These are phyloP conservation scores for Propithecus deckenii DNA, from an alignment of 2,797 vertebrate genomes.

Conservation along the genomic window DNA sequence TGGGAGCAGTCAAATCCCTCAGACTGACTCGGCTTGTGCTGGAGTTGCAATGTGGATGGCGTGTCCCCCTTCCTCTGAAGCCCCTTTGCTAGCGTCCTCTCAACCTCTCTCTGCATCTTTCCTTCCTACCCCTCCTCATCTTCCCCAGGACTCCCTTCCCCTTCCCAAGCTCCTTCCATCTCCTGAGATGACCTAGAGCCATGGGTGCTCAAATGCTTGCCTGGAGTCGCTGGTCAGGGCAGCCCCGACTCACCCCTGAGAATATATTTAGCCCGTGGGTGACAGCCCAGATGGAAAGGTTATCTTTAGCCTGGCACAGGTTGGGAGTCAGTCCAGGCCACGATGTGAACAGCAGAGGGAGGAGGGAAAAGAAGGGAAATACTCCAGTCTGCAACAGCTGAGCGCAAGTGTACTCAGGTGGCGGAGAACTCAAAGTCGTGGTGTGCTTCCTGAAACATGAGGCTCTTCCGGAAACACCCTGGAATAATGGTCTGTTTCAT, in stretches of 20 bases:
- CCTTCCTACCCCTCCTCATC: background rate
- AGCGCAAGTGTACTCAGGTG: conserved; percentile 5
- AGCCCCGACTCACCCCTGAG: conserved; percentile 59
- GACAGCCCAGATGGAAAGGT: conserved; percentile 41
- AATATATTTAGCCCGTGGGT: conserved; percentile 62
- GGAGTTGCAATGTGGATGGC: background rate
- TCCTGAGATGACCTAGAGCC: background rate
- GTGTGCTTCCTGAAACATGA: conserved; percentile 65
- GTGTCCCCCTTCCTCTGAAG: background rate
- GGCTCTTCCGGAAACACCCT: conserved; percentile 63
- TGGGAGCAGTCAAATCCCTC: background rate
- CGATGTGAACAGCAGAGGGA: background rate
- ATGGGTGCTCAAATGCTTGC: background rate
- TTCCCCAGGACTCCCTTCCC: too few species aligned
- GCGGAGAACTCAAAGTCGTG: background rate
- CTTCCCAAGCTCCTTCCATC: background rate
- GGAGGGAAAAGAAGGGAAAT: background rate
- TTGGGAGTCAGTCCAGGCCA: conserved; percentile 42
- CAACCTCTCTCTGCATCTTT: background rate
- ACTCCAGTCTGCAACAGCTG: background rate
- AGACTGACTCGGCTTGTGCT: background rate
- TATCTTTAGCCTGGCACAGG: conserved; percentile 72
- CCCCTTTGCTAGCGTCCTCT: background rate
- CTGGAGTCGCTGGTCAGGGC: background rate
- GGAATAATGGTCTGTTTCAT: conserved; percentile 65